Evolutionary conservation across 2,797 vertebrate species (phyloP).

Genomic region (Premnoplex brunnescens): DNA sequence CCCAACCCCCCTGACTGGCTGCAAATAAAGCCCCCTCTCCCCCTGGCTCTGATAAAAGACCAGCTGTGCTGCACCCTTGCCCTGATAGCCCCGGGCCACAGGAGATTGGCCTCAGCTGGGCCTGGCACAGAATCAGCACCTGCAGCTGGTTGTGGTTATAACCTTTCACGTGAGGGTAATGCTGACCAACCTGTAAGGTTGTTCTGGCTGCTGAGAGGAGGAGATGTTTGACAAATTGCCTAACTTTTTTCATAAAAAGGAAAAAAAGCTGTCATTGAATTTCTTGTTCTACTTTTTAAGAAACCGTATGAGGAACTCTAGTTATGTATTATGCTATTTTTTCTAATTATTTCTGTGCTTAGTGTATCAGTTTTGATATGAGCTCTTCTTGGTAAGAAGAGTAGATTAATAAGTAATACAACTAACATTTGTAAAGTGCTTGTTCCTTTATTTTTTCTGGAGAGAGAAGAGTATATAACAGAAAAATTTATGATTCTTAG

Average conservation of each 20-base stretch:
- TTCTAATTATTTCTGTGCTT: not conserved
- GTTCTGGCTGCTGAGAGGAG: not conserved
- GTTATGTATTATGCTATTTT: not conserved
- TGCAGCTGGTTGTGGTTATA: not conserved
- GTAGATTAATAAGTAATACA: not conserved
- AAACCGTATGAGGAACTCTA: not conserved
- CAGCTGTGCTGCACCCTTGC: not conserved
- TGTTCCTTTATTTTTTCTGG: not conserved
- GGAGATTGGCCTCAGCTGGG: not conserved
- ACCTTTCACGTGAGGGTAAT: accelerated
- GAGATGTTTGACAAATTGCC: not conserved
- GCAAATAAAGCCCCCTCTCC: not conserved
- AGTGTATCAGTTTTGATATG: not conserved
- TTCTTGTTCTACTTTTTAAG: not conserved
- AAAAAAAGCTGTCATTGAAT: not conserved
- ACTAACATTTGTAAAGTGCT: not conserved
- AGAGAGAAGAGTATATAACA: not conserved
- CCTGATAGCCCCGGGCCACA: not conserved
- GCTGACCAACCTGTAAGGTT: too few relatives aligned
- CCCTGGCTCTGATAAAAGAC: not conserved
- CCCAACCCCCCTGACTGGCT: accelerated
- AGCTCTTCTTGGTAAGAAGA: not conserved
- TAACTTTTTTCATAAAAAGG: accelerated
- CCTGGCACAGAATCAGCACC: not conserved
- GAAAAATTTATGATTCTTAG: not conserved